A percentile compares a stretch with the other conserved stretches of the same genome.
These are phyloP conservation scores for Mohoua ochrocephala DNA, from an alignment of 2,113 vertebrate species.

Conservation along the genomic window DNA sequence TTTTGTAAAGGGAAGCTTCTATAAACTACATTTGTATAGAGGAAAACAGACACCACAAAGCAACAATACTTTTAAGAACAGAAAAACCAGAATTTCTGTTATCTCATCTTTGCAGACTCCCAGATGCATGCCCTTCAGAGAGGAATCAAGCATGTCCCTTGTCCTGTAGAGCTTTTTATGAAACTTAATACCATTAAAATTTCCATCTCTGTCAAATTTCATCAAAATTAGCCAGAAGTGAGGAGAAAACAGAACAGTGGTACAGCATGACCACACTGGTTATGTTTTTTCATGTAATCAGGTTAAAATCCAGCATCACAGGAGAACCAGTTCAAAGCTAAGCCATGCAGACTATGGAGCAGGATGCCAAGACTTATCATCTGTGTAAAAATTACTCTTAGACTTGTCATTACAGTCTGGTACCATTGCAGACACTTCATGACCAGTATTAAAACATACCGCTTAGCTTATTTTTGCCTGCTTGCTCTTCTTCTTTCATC, in stretches of 20 bases:
- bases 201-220: not conserved
- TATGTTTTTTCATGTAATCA: not conserved
- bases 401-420: not conserved
- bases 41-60: not conserved
- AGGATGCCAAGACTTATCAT: not conserved
- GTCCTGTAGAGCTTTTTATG: not conserved
- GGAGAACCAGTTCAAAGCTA: not conserved
- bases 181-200: not conserved
- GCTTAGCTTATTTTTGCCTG: constrained; percentile 88
- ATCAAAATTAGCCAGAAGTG: not conserved
- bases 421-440: not conserved
- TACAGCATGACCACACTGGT: not conserved
- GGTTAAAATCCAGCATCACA: not conserved
- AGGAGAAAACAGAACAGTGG: not conserved
- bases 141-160: fast-evolving
- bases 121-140: not conserved
- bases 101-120: not conserved
- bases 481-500: constrained; percentile 93
- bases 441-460: constrained; percentile 69
- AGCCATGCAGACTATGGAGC: not conserved
- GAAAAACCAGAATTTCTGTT: not conserved
- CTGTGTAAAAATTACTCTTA: not conserved
- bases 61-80: not conserved
- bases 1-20: not conserved
- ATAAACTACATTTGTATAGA: not conserved